phyloP scores from a whole-genome alignment of 1,140 invertebrate genomes.

The Sitophilus oryzae region DNA sequence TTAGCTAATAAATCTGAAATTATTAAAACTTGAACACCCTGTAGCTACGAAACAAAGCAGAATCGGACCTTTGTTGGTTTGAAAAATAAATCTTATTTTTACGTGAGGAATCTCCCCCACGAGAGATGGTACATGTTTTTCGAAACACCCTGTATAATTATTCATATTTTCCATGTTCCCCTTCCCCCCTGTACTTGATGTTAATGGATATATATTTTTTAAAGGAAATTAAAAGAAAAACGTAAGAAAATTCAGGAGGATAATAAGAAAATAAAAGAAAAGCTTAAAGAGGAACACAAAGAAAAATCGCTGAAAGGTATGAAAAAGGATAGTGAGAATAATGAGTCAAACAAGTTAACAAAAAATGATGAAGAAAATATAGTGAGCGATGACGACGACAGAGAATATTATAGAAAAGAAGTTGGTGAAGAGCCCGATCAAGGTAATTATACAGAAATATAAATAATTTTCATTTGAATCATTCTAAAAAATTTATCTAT shows the following conservation, averaged over 20 bases:
- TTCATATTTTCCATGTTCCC: too few relatives aligned
- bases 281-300: constrained; percentile 60
- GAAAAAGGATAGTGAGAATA: constrained; percentile 49
- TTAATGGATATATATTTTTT: too few relatives aligned
- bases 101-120: too few relatives aligned
- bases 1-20: too few relatives aligned
- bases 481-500: neutral
- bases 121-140: too few relatives aligned
- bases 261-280: constrained; percentile 67
- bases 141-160: too few relatives aligned
- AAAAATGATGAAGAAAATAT: constrained; percentile 49
- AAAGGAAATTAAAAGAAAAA: constrained; percentile 66
- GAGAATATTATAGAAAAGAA: constrained; percentile 77
- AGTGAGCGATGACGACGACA: constrained; percentile 64
- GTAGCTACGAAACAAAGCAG: too few relatives aligned
- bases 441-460: constrained; percentile 29
- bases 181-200: too few relatives aligned
- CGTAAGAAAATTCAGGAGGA: constrained; percentile 67
- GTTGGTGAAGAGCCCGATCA: constrained; percentile 80
- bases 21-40: too few relatives aligned
- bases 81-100: too few relatives aligned
- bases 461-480: neutral
- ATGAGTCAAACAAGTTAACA: constrained; percentile 45
- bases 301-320: constrained; percentile 64
- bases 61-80: too few relatives aligned